Evolutionary conservation across 2,888 invertebrate genomes (phyloP).

Genomic region (Microdon myrmicae): DNA sequence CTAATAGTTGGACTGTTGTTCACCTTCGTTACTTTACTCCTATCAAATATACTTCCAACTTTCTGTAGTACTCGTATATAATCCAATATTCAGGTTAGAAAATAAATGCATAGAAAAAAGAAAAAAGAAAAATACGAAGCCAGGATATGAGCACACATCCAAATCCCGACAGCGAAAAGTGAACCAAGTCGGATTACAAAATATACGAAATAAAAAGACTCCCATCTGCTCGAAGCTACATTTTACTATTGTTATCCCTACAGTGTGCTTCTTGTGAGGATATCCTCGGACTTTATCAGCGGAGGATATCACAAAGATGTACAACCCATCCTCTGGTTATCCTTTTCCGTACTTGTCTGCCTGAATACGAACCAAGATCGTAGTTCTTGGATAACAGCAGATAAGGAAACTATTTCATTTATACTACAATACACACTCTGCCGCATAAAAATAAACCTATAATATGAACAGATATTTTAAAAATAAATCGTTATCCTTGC

Average conservation of each 20-base stretch:
- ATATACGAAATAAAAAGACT: too few relatives aligned
- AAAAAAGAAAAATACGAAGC: neutral
- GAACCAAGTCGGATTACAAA: too few relatives aligned
- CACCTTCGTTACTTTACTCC: neutral
- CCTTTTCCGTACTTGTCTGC: conserved; percentile 11
- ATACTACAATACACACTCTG: too few relatives aligned
- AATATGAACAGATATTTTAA: conserved; percentile 13
- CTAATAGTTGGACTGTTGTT: conserved; percentile 6
- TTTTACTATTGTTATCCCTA: conserved; percentile 33
- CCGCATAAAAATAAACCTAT: neutral
- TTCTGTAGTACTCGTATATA: conserved; percentile 27
- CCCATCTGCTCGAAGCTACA: conserved; percentile 22
- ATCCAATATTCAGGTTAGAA: conserved; percentile 22
- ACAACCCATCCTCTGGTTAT: conserved; percentile 23
- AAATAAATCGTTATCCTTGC: conserved; percentile 39
- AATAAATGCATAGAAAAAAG: conserved; percentile 24
- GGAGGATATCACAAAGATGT: conserved; percentile 47
- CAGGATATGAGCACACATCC: conserved; percentile 12
- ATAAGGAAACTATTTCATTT: conserved; percentile 29
- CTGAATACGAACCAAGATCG: too few relatives aligned
- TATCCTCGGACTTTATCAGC: conserved; percentile 38
- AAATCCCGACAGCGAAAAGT: too few relatives aligned
- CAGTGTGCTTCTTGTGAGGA: conserved; percentile 8
- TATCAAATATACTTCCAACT: neutral
- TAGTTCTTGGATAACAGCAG: too few relatives aligned